Conservation (phyloP, 2,888 invertebrate genomes). For the Lasius fuliginosus region DNA sequence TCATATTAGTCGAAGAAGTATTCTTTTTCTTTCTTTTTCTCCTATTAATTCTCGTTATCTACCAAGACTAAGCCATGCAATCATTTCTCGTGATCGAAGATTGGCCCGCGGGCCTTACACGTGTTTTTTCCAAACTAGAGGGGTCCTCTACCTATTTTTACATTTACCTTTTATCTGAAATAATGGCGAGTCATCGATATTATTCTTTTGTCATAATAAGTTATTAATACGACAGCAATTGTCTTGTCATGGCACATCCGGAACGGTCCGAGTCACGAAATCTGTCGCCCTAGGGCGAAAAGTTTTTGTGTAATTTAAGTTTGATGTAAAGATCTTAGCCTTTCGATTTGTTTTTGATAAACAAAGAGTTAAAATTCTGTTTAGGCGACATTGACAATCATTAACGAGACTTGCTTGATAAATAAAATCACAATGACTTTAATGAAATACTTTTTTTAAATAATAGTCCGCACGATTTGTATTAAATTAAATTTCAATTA, state of each 20-base stretch:
- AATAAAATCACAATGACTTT: neutral
- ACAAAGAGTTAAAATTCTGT: neutral
- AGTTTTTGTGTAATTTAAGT: neutral
- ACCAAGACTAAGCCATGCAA: conserved; percentile 9
- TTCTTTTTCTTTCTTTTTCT: conserved; percentile 6
- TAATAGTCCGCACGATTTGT: neutral
- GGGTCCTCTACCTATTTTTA: neutral
- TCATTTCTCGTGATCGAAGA: conserved; percentile 39
- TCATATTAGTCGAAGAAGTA: neutral
- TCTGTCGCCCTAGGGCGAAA: neutral
- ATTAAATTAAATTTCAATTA: neutral
- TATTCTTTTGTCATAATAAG: conserved; percentile 42
- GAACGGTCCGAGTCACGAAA: conserved; percentile 9
- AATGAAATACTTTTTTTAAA: neutral
- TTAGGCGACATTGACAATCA: neutral
- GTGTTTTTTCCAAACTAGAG: conserved; percentile 7
- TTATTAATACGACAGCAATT: conserved; percentile 36
- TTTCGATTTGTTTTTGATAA: neutral
- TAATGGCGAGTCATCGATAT: conserved; percentile 29
- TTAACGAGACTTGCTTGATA: conserved; percentile 1
- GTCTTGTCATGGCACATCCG: conserved; percentile 19
- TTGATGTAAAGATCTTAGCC: neutral
- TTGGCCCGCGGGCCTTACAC: conserved; percentile 12
- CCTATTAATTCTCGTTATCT: conserved; percentile 23
- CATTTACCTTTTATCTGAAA: conserved; percentile 11